Base-by-base conservation (phyloP, 2,888 invertebrate genomes). In the Adelphocoris suturalis region DNA sequence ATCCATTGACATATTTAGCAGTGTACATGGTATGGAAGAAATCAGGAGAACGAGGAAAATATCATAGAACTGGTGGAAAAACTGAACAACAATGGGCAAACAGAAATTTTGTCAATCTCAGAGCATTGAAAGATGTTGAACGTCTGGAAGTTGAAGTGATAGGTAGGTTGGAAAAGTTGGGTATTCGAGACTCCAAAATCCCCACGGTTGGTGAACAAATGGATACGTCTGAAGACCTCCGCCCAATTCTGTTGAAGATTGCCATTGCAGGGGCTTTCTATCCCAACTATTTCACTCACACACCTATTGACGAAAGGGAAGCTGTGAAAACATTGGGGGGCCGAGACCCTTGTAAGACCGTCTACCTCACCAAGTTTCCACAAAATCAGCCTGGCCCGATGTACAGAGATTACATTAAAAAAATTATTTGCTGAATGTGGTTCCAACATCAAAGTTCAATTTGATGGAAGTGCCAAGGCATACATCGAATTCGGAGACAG, bases 261-360 rank as follows among this genome's bases (percentile, higher is more conserved):
- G n/a, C n/a, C n/a, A n/a, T n/a, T n/a, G n/a, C n/a, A n/a, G n/a
- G n/a, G n/a, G n/a, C n/a, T n/a, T n/a, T n/a, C n/a, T n/a, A n/a
- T n/a, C n/a, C n/a, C n/a, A n/a, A 98, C 93, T 99, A 97, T 93
- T 99, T 97, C 93, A 93, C 96, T 27, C 94, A 95, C 52, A 92
- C 94, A 12, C 93, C 94, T 27, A 92, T 52, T 94, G 95, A 95
- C 91, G 97, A 97, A 92, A 94, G 95, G 0, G 95, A 95, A 46
- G 95, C 96, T 0, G 95, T 96, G 4, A 96, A 95, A 91, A 92
- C 93, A 0, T 94, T 98, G 0, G 95, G 95, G 27, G 97, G 97
- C 0, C 94, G 95, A 48, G 96, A 98, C 94, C 98, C 98, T 0
- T 95, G 95, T 87, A 95, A 95, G 90, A 97, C 98, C 0, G 97